Evolutionary conservation across 2,888 invertebrate species (phyloP).

Genomic region (Deilephila porcellus): DNA sequence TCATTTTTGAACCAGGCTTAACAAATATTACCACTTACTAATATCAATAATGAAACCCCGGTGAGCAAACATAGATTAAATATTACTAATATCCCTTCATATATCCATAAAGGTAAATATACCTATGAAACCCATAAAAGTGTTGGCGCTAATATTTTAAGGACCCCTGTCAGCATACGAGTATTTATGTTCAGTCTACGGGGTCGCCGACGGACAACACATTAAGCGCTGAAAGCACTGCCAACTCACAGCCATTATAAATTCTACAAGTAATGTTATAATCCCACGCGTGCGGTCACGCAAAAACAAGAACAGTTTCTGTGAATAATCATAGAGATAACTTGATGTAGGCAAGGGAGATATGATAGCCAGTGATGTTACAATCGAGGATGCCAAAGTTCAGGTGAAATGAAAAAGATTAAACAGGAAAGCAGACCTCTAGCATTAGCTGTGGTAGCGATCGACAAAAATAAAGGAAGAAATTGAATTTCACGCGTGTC

Average conservation of each 20-base stretch:
- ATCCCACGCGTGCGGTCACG: conserved; percentile 5
- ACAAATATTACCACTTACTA: too few relatives aligned
- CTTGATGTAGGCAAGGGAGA: too few relatives aligned
- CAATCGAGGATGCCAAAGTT: too few relatives aligned
- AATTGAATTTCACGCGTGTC: too few relatives aligned
- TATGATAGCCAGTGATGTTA: too few relatives aligned
- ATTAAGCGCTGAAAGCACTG: conserved; percentile 34
- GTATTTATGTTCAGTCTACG: conserved; percentile 21
- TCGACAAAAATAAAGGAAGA: too few relatives aligned
- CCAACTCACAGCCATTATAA: conserved; percentile 44
- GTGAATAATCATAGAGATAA: too few relatives aligned
- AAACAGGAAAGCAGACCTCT: too few relatives aligned
- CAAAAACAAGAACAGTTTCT: conserved; percentile 1
- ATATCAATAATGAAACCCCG: background rate
- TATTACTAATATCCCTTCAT: background rate
- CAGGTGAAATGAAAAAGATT: too few relatives aligned
- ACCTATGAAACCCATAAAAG: conserved; percentile 18
- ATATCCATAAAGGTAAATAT: conserved; percentile 4
- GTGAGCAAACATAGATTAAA: background rate
- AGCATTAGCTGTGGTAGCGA: too few relatives aligned
- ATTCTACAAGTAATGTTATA: conserved; percentile 38
- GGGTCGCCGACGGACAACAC: conserved; percentile 35
- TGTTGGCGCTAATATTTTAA: conserved; percentile 24
- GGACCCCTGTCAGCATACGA: conserved; percentile 29
- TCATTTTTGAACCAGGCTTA: too few relatives aligned